Conservation (phyloP, 2,888 invertebrate genomes). For the Phyto melanocephala region DNA sequence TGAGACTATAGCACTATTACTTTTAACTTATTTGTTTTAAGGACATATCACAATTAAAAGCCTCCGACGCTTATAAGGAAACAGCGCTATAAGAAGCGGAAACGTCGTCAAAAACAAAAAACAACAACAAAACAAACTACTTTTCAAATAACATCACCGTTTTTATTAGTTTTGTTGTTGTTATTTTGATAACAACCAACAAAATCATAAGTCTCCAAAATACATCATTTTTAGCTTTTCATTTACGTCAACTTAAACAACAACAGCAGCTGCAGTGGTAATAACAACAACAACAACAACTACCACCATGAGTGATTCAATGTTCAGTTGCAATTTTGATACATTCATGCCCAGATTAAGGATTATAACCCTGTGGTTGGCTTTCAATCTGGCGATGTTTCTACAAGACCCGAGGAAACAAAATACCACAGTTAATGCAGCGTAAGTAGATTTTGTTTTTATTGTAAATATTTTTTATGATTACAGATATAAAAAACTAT, state of each 20-base stretch:
- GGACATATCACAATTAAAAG: constrained; percentile 59
- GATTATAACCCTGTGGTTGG: constrained; percentile 78
- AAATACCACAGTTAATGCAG: constrained; percentile 78
- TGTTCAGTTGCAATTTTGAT: constrained; percentile 74
- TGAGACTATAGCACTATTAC: no score
- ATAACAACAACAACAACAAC: constrained; percentile 15
- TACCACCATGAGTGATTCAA: constrained; percentile 77
- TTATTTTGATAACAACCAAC: not conserved
- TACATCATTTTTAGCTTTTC: not conserved
- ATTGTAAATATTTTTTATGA: not conserved
- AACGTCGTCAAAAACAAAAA: not conserved
- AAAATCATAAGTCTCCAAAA: constrained; percentile 34
- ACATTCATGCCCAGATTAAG: constrained; percentile 75
- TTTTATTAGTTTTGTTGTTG: not conserved
- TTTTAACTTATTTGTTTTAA: no score
- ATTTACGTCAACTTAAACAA: constrained; percentile 4
- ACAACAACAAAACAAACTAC: not conserved
- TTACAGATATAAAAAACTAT: no score
- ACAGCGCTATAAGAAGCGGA: not conserved
- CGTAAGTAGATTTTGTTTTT: constrained; percentile 74
- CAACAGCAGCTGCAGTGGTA: not conserved
- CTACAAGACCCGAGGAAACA: constrained; percentile 77
- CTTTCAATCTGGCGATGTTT: constrained; percentile 78
- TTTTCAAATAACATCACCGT: not conserved
- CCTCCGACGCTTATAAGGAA: constrained; percentile 21